phyloP scores from a whole-genome alignment of 2,888 invertebrate genomes.

The Hyppa rectilinea region DNA sequence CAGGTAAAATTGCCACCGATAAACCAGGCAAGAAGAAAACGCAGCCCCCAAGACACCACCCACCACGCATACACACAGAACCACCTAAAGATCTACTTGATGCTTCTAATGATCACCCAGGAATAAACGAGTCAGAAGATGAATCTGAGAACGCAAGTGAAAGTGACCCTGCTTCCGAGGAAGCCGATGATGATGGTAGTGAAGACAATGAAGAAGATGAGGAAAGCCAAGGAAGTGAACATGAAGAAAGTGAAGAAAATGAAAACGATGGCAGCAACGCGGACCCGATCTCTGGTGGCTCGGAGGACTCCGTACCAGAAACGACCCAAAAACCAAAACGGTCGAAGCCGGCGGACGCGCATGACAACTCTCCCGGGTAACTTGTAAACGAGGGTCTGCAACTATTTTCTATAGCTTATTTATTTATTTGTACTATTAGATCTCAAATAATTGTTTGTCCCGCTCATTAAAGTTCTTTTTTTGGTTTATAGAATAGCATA shows the following conservation, averaged over 20 bases:
- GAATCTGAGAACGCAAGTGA: neutral
- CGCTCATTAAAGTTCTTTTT: neutral
- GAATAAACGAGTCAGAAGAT: neutral
- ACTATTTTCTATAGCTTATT: neutral
- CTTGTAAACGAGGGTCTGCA: neutral
- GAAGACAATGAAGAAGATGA: neutral
- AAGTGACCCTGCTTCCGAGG: neutral
- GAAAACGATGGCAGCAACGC: neutral
- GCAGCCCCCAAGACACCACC: too few relatives aligned
- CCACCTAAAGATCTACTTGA: too few relatives aligned
- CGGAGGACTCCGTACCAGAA: neutral
- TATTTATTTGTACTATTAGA: neutral
- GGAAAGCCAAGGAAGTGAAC: neutral
- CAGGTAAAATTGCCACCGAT: too few relatives aligned
- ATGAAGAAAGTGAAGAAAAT: neutral
- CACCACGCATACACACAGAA: neutral
- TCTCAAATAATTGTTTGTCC: neutral
- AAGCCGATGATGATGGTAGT: neutral
- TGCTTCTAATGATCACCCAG: too few relatives aligned
- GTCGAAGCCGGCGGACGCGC: neutral
- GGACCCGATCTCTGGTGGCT: neutral
- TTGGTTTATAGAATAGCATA: neutral
- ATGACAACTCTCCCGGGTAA: neutral
- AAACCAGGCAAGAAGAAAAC: too few relatives aligned
- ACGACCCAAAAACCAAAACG: neutral